phyloP scores from a whole-genome alignment of 2,888 invertebrate species.

The Formica aserva region DNA sequence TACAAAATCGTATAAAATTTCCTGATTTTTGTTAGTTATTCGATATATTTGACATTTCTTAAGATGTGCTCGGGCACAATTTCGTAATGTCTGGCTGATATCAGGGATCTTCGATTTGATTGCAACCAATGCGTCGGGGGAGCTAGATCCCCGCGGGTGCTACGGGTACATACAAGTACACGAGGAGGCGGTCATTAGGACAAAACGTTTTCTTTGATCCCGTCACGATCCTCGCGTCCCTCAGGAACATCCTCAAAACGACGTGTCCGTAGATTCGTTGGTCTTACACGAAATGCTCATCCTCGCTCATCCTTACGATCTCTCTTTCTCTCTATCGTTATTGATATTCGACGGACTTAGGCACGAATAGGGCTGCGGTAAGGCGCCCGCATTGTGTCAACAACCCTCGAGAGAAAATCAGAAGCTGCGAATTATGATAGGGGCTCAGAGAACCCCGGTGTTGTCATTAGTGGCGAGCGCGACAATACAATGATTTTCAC shows the following conservation, averaged over 20 bases:
- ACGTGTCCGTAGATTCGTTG: slow-evolving; percentile 58
- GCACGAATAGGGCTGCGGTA: slow-evolving; percentile 81
- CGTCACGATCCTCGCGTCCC: slow-evolving; percentile 78
- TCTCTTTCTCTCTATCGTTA: slow-evolving; percentile 73
- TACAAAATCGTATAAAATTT: background rate
- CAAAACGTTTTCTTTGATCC: slow-evolving; percentile 84
- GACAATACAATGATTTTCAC: slow-evolving; percentile 59
- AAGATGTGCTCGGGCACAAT: slow-evolving; percentile 30
- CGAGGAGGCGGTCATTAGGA: slow-evolving; percentile 80
- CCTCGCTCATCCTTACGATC: slow-evolving; percentile 36
- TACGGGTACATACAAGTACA: slow-evolving; percentile 50
- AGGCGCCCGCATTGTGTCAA: slow-evolving; percentile 84
- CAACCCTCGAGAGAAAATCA: slow-evolving; percentile 81
- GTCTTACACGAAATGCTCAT: slow-evolving; percentile 54
- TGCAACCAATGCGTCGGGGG: slow-evolving; percentile 51
- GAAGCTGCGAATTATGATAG: slow-evolving; percentile 85
- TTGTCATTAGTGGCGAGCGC: slow-evolving; percentile 79
- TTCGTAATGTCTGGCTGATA: slow-evolving; percentile 47
- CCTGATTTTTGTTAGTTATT: background rate
- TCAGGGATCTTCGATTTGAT: slow-evolving; percentile 67
- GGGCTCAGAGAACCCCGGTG: slow-evolving; percentile 79
- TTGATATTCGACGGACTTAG: slow-evolving; percentile 79
- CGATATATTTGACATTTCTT: background rate
- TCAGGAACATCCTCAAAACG: slow-evolving; percentile 66
- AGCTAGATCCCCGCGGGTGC: slow-evolving; percentile 63